Base-by-base conservation (phyloP, 2,113 vertebrate species). In the Python bivittatus region DNA sequence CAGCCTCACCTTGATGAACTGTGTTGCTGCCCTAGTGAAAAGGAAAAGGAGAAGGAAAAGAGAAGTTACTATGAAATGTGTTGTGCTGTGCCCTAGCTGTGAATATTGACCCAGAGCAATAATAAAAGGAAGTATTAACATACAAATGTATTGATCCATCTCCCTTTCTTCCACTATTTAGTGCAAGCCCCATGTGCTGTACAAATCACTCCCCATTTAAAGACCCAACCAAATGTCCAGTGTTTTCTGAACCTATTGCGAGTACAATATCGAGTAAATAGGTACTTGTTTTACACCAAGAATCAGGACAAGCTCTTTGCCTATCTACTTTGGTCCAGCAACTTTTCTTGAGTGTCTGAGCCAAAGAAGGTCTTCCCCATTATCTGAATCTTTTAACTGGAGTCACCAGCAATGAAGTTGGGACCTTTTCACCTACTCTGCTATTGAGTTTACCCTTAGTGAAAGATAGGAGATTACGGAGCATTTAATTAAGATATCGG, bases 1-100 rank as follows among this genome's bases (percentile, higher is more conserved):
- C 72, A 64, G 6, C 6, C 9, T 0, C 0, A 58, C 48, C 42
- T 38, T 72, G 44, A 1, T 54, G 22, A 83, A 1, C 0, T 1
- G 0, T n/a, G 61, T 72, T 22, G 15, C 7, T 86, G 87, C 4
- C 48, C 11, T 57, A 42, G 86, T 0, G 85, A 38, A 44, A 29
- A 12, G 6, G 58, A 2, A 91, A 29, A 44, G 23, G 58, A 44
- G 84, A 6, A 10, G 1, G 27, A 61, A 6, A 48, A 48, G 48
- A 48, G 20, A 44, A 44, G 25, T 15, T 27, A 17, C 25, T 48
- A 48, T 27, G 58, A 8, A 61, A 42, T 3, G 9, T 17, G 93
- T 87, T 88, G 42, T 93, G 88, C 52, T 38, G 0, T 44, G 79
- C 53, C 61, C 8, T 1, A 12, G 0, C 0, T 3, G 6, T 6